Evolutionary conservation across 2,113 vertebrate species (phyloP).

Genomic region (Mus pahari): DNA sequence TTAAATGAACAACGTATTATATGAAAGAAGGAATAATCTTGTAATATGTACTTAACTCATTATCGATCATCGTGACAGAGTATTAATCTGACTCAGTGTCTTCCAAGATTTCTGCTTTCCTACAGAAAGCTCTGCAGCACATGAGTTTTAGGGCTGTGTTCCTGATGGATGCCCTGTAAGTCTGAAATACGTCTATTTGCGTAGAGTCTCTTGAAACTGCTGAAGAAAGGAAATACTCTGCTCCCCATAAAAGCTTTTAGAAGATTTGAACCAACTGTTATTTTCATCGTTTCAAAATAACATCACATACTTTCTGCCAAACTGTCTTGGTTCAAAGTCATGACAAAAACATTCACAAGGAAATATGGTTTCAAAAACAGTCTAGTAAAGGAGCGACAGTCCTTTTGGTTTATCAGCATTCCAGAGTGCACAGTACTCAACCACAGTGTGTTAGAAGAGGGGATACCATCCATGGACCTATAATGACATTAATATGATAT

Average conservation of each 20-base stretch:
- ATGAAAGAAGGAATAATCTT: not conserved
- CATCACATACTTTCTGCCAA: not conserved
- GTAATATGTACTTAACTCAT: not conserved
- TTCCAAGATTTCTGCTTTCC: not conserved
- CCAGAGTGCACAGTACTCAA: not conserved
- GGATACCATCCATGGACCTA: not conserved
- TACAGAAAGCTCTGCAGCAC: not conserved
- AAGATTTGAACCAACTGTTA: conserved; percentile 54
- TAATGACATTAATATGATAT: not conserved
- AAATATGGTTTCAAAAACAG: not conserved
- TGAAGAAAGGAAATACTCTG: not conserved
- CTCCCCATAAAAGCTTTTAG: conserved; percentile 41
- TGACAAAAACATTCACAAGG: not conserved
- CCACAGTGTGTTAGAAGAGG: not conserved
- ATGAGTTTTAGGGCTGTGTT: not conserved
- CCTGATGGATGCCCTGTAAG: not conserved
- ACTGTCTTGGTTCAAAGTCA: conserved; percentile 37
- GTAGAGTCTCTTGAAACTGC: not conserved
- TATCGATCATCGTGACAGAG: not conserved
- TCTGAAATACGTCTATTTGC: not conserved
- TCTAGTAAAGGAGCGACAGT: not conserved
- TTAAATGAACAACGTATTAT: not conserved
- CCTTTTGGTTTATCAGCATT: not conserved
- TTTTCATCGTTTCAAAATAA: conserved; percentile 56
- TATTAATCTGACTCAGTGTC: not conserved